phyloP scores from a whole-genome alignment of 1,140 invertebrate genomes.

The Drosophila virilis region DNA sequence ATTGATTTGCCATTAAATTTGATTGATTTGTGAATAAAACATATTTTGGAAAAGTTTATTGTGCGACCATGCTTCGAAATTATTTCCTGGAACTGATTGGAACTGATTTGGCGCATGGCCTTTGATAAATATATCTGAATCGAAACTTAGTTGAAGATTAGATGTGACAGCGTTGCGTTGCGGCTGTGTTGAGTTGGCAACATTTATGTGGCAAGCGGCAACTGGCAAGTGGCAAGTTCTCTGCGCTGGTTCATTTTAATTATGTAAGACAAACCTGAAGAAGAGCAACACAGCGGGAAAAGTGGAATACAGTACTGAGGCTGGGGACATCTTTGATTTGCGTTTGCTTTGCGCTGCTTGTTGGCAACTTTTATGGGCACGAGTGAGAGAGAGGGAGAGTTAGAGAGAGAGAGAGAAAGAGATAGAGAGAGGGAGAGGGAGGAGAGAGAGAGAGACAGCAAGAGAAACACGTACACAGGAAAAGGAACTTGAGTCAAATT shows the following conservation, averaged over 20 bases:
- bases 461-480: conserved; percentile 5
- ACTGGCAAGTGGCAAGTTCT: conserved; percentile 25
- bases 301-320: neutral
- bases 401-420: neutral
- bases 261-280: conserved; percentile 8
- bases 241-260: conserved; percentile 33
- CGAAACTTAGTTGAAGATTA: conserved; percentile 2
- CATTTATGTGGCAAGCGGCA: conserved; percentile 22
- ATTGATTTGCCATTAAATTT: conserved; percentile 7
- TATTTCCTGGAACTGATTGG: neutral
- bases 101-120: neutral
- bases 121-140: neutral
- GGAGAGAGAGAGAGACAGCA: neutral
- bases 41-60: conserved; percentile 1
- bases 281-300: no score
- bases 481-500: conserved; percentile 66
- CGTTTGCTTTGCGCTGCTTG: conserved; percentile 16
- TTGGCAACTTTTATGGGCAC: conserved; percentile 10
- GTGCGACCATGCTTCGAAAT: neutral
- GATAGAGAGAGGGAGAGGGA: neutral
- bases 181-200: neutral
- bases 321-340: conserved; percentile 12
- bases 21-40: neutral
- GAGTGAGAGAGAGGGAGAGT: no score
- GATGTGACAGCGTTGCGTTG: neutral